Conservation (phyloP, 2,888 invertebrate genomes). For the Sceliomorpha sp. region DNA sequence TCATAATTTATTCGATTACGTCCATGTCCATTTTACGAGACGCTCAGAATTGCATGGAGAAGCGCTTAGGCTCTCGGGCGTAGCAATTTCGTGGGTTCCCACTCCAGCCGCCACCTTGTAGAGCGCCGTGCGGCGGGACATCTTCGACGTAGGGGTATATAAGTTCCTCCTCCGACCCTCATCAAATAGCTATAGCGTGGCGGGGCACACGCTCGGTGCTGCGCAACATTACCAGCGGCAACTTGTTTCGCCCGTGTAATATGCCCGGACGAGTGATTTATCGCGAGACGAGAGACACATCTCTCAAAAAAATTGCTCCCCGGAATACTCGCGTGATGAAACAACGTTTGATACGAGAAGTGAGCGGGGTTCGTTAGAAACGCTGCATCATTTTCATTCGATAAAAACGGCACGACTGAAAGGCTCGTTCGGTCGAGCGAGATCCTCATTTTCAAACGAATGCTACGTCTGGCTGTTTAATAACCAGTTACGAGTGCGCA, state of each 20-base stretch:
- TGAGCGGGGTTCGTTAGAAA: too few species aligned
- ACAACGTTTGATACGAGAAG: too few species aligned
- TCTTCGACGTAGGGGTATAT: slow-evolving; percentile 9
- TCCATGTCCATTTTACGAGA: slow-evolving; percentile 30
- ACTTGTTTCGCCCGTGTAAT: slow-evolving; percentile 13
- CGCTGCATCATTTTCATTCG: too few species aligned
- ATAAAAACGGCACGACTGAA: too few species aligned
- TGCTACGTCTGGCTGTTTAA: too few species aligned
- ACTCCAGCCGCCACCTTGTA: slow-evolving; percentile 9
- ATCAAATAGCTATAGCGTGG: slow-evolving; percentile 26
- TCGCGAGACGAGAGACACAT: slow-evolving; percentile 18
- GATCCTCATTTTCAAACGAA: too few species aligned
- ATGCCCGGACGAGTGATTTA: slow-evolving; percentile 24
- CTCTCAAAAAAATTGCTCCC: slow-evolving; percentile 26
- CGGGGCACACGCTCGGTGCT: slow-evolving; percentile 3
- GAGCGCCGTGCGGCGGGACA: background rate
- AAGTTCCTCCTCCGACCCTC: slow-evolving; percentile 17
- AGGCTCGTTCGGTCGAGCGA: too few species aligned
- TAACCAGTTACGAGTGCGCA: too few species aligned
- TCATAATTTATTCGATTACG: slow-evolving; percentile 45
- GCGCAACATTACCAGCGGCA: background rate
- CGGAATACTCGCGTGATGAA: too few species aligned
- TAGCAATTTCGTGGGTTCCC: slow-evolving; percentile 12
- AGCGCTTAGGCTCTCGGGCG: slow-evolving; percentile 11
- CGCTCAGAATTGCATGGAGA: slow-evolving; percentile 31